Evolutionary conservation across 1,140 invertebrate genomes (phyloP), one percentile per base, ranked within the genome.

Genomic region (Medauroidea extradentata): DNA sequence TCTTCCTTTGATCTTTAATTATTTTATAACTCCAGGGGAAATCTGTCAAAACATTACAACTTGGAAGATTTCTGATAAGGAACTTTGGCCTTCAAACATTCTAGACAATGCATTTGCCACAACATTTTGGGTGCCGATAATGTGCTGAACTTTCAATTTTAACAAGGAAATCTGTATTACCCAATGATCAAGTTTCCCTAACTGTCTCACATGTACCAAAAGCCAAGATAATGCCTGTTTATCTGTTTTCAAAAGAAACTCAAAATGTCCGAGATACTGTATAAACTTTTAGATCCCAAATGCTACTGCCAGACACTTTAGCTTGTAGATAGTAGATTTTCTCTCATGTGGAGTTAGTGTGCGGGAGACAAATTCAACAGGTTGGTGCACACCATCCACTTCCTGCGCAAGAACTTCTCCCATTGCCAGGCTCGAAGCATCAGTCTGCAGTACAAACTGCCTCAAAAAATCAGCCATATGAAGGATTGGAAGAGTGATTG

Each of bases 231-330:
- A 8, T 2, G 48, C 48, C 48, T 50, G 48, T 2, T 50, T 50
- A 5, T 50, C 48, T 1, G 48, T 21, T 21, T 50, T 5, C 19
- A 50, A 50, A 23, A 50, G n/a, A 3, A 50, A 50, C 3, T 50
- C 48, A 5, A 1, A 3, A 21, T 50, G 48, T 23, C 74, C 68
- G 27, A 79, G 41, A 64, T 77, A 82, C 5, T 68, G 63, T 23
- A 68, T 46, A 59, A 78, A 79, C 42, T 77, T 67, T 57, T 76
- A 66, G 1, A 80, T 65, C 8, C 71, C 75, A 56, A 65, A 66
- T 0, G 18, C 21, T 2, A 80, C 64, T 9, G 73, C 75, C 27
- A 81, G 63, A 19, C 70, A 70, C 80, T 78, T 53, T 69, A 72
- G 14, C 67, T 69, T 0, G 60, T 61, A 49, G 75, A 80, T n/a